Conservation (phyloP, 2,113 vertebrate species). For the Lophius piscatorius region DNA sequence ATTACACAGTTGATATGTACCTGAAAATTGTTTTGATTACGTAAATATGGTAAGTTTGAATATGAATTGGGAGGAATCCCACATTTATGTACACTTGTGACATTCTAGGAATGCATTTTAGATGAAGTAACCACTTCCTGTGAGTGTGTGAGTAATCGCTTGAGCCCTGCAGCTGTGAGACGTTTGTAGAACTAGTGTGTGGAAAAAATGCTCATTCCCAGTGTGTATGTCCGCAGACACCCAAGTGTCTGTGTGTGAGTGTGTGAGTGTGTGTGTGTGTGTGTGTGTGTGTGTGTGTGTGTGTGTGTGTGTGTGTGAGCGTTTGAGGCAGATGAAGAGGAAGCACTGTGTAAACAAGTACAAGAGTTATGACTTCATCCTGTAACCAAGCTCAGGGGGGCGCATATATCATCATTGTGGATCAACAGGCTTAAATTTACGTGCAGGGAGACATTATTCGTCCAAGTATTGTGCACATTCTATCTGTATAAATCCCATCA, state of each 20-base stretch:
- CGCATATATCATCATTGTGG: conserved; percentile 62
- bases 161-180: too few species aligned
- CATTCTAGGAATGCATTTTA: too few species aligned
- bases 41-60: too few species aligned
- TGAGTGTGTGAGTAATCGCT: conserved; percentile 7
- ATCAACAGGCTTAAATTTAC: conserved; percentile 72
- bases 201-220: background rate
- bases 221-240: background rate
- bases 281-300: too few species aligned
- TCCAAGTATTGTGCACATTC: conserved; percentile 44
- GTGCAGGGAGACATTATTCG: conserved; percentile 54
- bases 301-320: too few species aligned
- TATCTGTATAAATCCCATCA: conserved; percentile 73
- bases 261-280: too few species aligned
- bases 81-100: too few species aligned
- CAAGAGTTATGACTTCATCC: conserved; percentile 62
- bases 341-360: conserved; percentile 40
- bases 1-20: too few species aligned
- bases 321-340: background rate
- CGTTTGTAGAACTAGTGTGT: too few species aligned
- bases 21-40: too few species aligned
- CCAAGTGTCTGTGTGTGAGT: too few species aligned
- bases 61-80: too few species aligned
- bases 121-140: conserved; percentile 1
- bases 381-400: conserved; percentile 26